Base-by-base conservation (phyloP, 2,797 vertebrate genomes). In the Thunnus albacares region DNA sequence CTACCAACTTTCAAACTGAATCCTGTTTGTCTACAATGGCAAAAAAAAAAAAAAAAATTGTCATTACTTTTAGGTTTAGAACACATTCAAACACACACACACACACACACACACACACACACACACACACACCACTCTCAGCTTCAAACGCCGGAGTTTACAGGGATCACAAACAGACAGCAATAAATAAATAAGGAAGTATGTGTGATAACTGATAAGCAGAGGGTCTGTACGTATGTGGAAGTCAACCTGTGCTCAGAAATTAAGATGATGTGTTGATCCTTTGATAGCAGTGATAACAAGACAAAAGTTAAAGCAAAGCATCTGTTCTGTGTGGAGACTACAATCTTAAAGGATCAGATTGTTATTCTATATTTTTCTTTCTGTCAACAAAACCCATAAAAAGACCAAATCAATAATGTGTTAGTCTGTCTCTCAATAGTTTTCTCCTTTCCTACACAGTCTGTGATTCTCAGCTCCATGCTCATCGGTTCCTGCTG, bases 121-220 rank as follows among this genome's bases (percentile, higher is more conserved):
- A 75, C 67, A 71, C 17, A 74, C 80, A 82, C 81, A 63, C 20
- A 49, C 30, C 41, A n/a, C 65, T 71, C 83, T 65, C 83, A 72
- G 75, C 80, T 69, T 77, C 43, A 61, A 5, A 72, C 14, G 59
- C 80, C 62, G 70, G 68, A 82, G 74, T 3, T 13, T 5, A 63
- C 68, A 61, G 43, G 58, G 71, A 49, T 65, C 77, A 86, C 67
- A 63, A 63, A 82, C 9, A 41, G 73, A 89, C 22, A 15, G 68
- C 55, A 81, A 87, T 83, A 89, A 92, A 90, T 88, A 84, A 83
- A 87, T 71, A 83, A 71, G 33, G 64, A 77, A 20, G 60, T 22
- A 38, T n/a, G 61, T 43, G 47, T 71, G 61, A 63, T 47, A 9
- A 47, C 5, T 71, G 61, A 63, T 47, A 9, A 47, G 17, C 17